Base-by-base conservation (phyloP, 2,888 invertebrate species). In the Aphidoletes aphidimyza region DNA sequence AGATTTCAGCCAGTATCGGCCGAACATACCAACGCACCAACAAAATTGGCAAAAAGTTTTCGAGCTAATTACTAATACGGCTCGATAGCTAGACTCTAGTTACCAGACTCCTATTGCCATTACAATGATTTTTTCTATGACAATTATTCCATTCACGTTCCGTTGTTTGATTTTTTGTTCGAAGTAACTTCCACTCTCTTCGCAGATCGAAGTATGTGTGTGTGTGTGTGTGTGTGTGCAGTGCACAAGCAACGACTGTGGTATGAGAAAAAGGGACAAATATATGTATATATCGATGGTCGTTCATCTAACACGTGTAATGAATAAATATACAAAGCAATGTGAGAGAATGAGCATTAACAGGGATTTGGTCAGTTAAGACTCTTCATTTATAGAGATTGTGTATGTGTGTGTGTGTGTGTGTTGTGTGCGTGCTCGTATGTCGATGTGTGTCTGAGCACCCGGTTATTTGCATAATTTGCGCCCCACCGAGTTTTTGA, bases 241-340 rank as follows among this genome's bases (percentile, higher is more conserved):
- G n/a, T n/a, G n/a, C n/a, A n/a, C n/a, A n/a, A n/a, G n/a, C n/a
- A n/a, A n/a, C 3, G 22, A 22, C 5, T 22, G 1, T 54, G 54
- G 47, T 39, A 47, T 47, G 54, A 54, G 26, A 69, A 69, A 69
- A 30, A 22, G 26, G 3, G 26, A 54, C 54, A 69, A 69, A 30
- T 54, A 17, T 8, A 2, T n/a, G 54, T 5, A 54, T 54, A 54
- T 54, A 69, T 69, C 34, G 30, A n/a, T 69, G 69, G 69, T 69
- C 69, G 17, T 69, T 69, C 69, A 69, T 69, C 69, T 26, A 30
- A 34, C 69, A 69, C 69, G 69, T 69, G 69, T 69, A 69, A 69
- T 69, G 69, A 69, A 69, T 69, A 69, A 69, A 69, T 69, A 26
- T 54, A 26, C 26, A 22, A 2, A 22, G 54, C 17, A 54, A 22